Conservation (phyloP, 2,888 invertebrate genomes). For the Chymomyza amoena region DNA sequence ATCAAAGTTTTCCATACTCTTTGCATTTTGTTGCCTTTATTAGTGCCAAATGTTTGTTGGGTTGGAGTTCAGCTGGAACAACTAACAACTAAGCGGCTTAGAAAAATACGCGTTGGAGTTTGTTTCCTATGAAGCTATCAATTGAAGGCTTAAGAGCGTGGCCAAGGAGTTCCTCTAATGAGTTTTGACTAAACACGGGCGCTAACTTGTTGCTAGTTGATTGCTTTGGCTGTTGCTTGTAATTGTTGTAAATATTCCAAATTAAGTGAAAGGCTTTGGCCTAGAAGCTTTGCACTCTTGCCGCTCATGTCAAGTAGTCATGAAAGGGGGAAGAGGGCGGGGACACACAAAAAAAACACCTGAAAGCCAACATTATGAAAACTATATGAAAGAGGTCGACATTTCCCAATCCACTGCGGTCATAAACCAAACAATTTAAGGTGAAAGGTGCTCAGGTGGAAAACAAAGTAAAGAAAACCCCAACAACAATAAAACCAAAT, state of each 20-base stretch:
- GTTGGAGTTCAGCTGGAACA: conserved; percentile 49
- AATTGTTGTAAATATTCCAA: conserved; percentile 4
- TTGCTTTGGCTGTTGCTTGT: conserved; percentile 1
- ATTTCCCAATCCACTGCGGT: conserved; percentile 57
- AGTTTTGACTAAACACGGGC: conserved; percentile 26
- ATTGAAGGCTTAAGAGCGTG: not conserved
- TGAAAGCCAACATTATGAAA: conserved; percentile 17
- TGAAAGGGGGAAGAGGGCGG: not conserved
- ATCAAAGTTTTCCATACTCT: no score
- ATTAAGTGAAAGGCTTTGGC: conserved; percentile 50
- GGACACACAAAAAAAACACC: conserved; percentile 12
- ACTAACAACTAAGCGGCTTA: conserved; percentile 3
- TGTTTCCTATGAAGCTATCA: not conserved
- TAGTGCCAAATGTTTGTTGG: not conserved
- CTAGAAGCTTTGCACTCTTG: conserved; percentile 41
- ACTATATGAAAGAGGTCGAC: conserved; percentile 59
- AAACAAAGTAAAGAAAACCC: conserved; percentile 29
- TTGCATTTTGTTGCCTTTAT: not conserved
- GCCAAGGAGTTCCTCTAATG: conserved; percentile 4
- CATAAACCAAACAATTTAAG: conserved; percentile 71
- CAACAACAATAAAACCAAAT: conserved; percentile 1
- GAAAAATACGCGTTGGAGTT: not conserved
- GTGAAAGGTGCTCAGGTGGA: conserved; percentile 65
- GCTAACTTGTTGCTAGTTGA: conserved; percentile 41
- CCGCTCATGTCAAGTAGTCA: conserved; percentile 27